Base-by-base conservation (phyloP, 2,888 invertebrate genomes). In the Pterostichus madidus region DNA sequence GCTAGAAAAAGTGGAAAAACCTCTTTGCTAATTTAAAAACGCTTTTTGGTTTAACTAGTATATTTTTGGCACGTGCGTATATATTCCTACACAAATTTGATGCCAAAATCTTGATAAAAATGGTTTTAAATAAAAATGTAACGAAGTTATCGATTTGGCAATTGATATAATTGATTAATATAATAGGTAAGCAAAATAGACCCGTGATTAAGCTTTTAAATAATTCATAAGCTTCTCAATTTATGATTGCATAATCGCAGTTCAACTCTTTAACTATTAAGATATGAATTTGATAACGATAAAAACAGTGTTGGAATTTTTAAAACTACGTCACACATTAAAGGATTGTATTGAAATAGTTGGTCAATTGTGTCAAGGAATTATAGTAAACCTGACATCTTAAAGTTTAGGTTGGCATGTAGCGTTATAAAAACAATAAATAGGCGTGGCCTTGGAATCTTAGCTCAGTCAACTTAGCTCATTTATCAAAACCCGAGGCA, bases 371-470 rank as follows among this genome's bases (percentile, higher is more conserved):
- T 68, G 79, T 68, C 68, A 79, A 68, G 68, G 52, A 49, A 79
- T 79, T 15, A 46, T 64, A 79, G 79, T 79, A 79, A 79, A 79
- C 68, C 68, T 79, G 64, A 68, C 79, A 79, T 79, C 64, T 68
- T 32, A 49, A 39, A 39, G 79, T 79, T 24, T 77, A 75, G 35
- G 75, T 61, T 81, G 81, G 81, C 75, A 81, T 75, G 77, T 83
- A 53, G 73, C 56, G n/a, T 53, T 68, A 84, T 75, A 84, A 84
- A 85, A 86, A 86, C 84, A 85, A 85, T 85, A 86, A 86, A 88
- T 87, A 88, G 89, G 89, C 88, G 89, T 89, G 88, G 88, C 88
- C 86, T 87, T 87, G 86, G 85, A 86, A 86, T 86, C 83, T 80
- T 64, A 31, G 44, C 80, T 73, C 59, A 44, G 81, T 80, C 71